Evolutionary conservation across 1,140 invertebrate genomes (phyloP).

Genomic region (Ladona fulva): DNA sequence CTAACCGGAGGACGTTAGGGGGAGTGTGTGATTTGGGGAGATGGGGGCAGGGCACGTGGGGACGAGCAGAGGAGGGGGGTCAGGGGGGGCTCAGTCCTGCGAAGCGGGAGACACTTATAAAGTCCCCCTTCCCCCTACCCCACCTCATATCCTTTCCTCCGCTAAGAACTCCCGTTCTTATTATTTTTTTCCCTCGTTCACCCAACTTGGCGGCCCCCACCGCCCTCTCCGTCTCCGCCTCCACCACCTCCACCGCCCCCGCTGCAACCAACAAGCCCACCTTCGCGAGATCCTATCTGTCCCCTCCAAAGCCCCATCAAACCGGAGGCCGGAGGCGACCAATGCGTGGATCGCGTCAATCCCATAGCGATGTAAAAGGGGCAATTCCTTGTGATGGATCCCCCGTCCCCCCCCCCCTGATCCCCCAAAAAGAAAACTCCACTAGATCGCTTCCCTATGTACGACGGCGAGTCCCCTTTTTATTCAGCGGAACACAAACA

Average conservation of each 20-base stretch:
- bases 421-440: not conserved
- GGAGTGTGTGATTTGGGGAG: no score
- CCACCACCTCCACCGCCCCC: not conserved
- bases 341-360: not conserved
- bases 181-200: not conserved
- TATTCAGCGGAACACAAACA: not conserved
- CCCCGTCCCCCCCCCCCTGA: not conserved
- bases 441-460: not conserved
- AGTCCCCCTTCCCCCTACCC: slow-evolving; percentile 10
- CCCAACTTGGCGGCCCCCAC: not conserved
- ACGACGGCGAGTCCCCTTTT: not conserved
- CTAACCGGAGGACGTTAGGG: no score
- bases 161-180: not conserved
- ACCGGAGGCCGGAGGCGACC: not conserved
- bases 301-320: not conserved
- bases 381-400: not conserved
- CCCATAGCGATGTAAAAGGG: not conserved
- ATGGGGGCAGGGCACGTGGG: no score
- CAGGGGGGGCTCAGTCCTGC: not conserved
- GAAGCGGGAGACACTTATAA: not conserved
- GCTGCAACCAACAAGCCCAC: not conserved
- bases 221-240: not conserved
- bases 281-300: not conserved
- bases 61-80: not conserved
- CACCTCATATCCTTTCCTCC: not conserved